Evolutionary conservation across 2,888 invertebrate species (phyloP), one percentile per base, ranked within the genome.

Genomic region (Plebejus melissa): DNA sequence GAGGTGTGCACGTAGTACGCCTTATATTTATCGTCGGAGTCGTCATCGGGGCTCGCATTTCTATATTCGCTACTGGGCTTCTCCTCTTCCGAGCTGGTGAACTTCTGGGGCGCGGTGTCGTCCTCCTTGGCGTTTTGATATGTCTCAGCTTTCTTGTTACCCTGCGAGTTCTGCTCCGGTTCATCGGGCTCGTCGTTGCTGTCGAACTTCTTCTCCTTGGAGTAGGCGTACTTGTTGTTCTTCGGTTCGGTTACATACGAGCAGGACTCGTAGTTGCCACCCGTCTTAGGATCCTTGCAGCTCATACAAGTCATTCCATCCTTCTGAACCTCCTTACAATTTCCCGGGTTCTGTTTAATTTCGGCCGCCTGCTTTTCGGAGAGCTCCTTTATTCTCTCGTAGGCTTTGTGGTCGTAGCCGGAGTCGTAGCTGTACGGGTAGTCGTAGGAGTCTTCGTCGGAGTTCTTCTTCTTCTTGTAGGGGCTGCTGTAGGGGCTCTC

Each of bases 251-350:
- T 95, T 11, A 96, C 95, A 86, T 97, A 98, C 0, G 96, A 96
- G 84, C 97, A 98, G 16, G 96, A 96, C 85, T 97, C 97, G 79
- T 95, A 97, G 77, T 96, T 95, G 46, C 96, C 97, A 70, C 96
- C 96, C 1, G 95, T 96, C 84, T 96, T 95, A 1, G 96, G 94
- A 83, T 97, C 95, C 80, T 96, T 95, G 83, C 97, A 98, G 1
- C 96, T 94, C 79, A 94, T 95, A 84, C 97, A 97, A 13, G 94
- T 94, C 95, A 95, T 95, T 3, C 95, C 95, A 79, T 96, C 95
- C 81, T 94, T 95, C 74, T 94, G 87, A 0, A 96, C 94, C 82
- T 95, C 94, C 81, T 95, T 94, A 80, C 97, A 97, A 80, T 95
- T 95, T 78, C 94, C 95, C 22, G 94, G 94, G 78, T 95, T 94